Conservation (phyloP, 2,888 invertebrate species). For the Scaptomyza polygonia region DNA sequence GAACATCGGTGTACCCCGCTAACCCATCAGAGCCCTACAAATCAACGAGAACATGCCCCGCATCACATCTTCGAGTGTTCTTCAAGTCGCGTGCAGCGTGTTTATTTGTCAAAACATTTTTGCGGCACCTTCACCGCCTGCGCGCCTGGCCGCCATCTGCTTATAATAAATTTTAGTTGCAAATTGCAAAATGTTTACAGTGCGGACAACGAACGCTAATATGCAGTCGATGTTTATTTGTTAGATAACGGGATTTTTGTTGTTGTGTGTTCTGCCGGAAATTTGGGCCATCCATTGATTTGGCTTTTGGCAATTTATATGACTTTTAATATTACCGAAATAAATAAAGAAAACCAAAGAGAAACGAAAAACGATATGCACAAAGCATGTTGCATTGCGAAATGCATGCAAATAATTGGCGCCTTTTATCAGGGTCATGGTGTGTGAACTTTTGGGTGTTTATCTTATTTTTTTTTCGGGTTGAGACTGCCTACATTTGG, state of each 20-base stretch:
- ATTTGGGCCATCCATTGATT: slow-evolving; percentile 50
- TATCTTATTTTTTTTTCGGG: neutral
- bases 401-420: slow-evolving; percentile 58
- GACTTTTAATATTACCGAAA: slow-evolving; percentile 34
- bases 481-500: no score
- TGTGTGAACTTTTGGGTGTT: slow-evolving; percentile 45
- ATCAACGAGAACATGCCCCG: neutral
- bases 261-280: slow-evolving; percentile 61
- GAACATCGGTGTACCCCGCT: slow-evolving; percentile 7
- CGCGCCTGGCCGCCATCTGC: slow-evolving; percentile 64
- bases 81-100: slow-evolving; percentile 74
- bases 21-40: neutral
- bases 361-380: neutral
- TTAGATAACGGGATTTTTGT: slow-evolving; percentile 61
- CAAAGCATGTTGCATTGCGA: slow-evolving; percentile 32
- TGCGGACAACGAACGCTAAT: slow-evolving; percentile 55
- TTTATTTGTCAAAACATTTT: slow-evolving; percentile 76
- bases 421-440: slow-evolving; percentile 60
- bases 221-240: slow-evolving; percentile 65
- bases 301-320: slow-evolving; percentile 53
- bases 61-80: slow-evolving; percentile 6
- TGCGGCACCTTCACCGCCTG: slow-evolving; percentile 49
- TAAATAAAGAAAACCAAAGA: slow-evolving; percentile 6
- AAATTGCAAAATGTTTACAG: slow-evolving; percentile 72
- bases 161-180: slow-evolving; percentile 74